These are phyloP conservation scores for Theodoxus fluviatilis DNA, from an alignment of 2,888 invertebrate species.

Conservation along the genomic window DNA sequence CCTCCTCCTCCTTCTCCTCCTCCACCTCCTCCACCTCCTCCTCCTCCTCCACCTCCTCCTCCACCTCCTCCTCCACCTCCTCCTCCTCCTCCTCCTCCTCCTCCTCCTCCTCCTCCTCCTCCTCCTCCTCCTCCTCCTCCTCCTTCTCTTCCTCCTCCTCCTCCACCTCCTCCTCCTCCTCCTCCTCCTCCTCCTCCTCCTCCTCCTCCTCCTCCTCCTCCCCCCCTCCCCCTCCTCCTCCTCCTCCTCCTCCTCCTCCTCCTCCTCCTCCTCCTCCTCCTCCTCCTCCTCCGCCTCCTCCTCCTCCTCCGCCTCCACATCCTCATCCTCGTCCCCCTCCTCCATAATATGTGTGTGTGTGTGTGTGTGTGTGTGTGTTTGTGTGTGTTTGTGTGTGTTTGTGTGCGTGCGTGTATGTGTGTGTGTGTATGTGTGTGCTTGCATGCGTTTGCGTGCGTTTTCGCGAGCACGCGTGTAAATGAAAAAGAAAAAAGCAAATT, in stretches of 20 bases:
- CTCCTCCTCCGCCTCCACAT: neutral
- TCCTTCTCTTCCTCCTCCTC: no score
- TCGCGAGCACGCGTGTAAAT: neutral
- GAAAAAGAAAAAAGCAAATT: no score
- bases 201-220: no score
- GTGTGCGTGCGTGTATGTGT: neutral
- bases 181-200: no score
- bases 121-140: no score
- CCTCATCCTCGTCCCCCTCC: neutral
- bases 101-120: no score
- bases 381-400: slow-evolving; percentile 5
- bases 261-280: neutral
- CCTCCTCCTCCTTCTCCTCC: no score
- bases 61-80: no score
- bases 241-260: neutral
- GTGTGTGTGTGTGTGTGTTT: neutral
- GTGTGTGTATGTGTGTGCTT: slow-evolving; percentile 2
- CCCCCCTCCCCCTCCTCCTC: no score
- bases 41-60: no score
- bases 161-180: neutral
- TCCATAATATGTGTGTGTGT: neutral
- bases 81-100: no score
- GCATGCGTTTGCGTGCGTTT: neutral
- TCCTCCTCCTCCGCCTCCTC: neutral
- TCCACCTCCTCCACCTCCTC: no score